Evolutionary conservation across 2,888 invertebrate genomes (phyloP), one percentile per base, ranked within the genome.

Genomic region (Drosophila anomalata): DNA sequence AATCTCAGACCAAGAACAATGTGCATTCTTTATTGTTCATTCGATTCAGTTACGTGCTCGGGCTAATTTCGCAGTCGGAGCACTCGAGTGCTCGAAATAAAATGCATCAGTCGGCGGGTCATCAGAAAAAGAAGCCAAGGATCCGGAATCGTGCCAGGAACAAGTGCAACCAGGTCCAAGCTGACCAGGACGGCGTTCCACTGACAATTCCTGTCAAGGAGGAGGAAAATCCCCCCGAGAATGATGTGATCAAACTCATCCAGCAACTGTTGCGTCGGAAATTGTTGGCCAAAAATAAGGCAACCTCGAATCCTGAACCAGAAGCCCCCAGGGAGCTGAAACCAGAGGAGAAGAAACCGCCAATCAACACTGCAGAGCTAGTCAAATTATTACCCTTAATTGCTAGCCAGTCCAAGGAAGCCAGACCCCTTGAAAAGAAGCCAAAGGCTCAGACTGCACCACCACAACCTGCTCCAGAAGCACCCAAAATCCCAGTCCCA

Each of bases 91-190:
- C 17, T 17, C 17, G 17, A 8, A 11, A 24, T 9, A 46, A 57
- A 39, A 68, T 68, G 53, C 39, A 54, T 14, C 70, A 58, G 82
- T 57, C 83, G 51, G 70, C 59, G n/a, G 71, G 48, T 12, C 81
- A 83, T 12, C 81, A 83, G 42, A 89, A 86, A 58, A 90, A 89
- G 58, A 89, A 85, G 52, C 47, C 76, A 0, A 83, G 90, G 50
- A 75, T 79, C 60, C 87, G 90, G 58, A 90, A 90, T 77, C 77
- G 90, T 14, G 78, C 89, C 9, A 83, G 71, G 74, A 90, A 90
- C 67, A 90, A 90, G 65, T 83, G 86, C 14, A 89, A 90, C 65
- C 85, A 41, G 31, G 17, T 76, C 1, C 31, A 41, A 11, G 58
- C 46, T 4, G 63, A 55, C 0, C 31, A 12, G 11, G 46, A 24